Evolutionary conservation across 1,140 invertebrate species (phyloP), one percentile per base, ranked within the genome.

Genomic region (Heliconius himera): DNA sequence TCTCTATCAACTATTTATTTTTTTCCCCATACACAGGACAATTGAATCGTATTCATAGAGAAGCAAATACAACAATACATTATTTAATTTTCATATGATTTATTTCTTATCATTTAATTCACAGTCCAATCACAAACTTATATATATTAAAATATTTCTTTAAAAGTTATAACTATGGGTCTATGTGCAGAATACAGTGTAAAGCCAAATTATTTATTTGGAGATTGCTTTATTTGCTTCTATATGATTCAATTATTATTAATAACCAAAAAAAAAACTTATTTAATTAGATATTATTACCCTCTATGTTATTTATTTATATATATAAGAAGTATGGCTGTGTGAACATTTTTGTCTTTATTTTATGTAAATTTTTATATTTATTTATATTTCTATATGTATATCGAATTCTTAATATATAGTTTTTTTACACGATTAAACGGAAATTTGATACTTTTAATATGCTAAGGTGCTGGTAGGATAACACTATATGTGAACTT

Each of bases 391-490:
- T 71, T 85, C 77, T 84, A 76, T 82, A n/a, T n/a, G n/a, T n/a
- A 74, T 82, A 74, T 74, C 80, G 33, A 46, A 79, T 70, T 80
- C 33, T 33, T 78, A 51, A 51, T 78, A 33, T 66, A 33, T 66
- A 66, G 56, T 6, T 70, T 56, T 78, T 71, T 22, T 71, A 78
- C 18, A 70, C 74, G 66, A 51, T 74, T 80, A 38, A 46, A 70
- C 78, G 80, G 60, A 66, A 83, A 80, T 77, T 87, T 86, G 84
- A 85, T 85, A 86, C 82, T 81, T 86, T 66, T 82, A 85, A 89
- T 88, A 88, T 76, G 85, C 83, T 81, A 81, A 88, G 90, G 88
- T 90, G 87, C 88, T 90, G 86, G 89, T 91, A 90, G 88, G 73
- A 72, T 86, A 82, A 85, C 77, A 77, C 54, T 73, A 73, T 78